Base-by-base conservation (phyloP, 2,113 vertebrate species). In the Corydoras maculifer region DNA sequence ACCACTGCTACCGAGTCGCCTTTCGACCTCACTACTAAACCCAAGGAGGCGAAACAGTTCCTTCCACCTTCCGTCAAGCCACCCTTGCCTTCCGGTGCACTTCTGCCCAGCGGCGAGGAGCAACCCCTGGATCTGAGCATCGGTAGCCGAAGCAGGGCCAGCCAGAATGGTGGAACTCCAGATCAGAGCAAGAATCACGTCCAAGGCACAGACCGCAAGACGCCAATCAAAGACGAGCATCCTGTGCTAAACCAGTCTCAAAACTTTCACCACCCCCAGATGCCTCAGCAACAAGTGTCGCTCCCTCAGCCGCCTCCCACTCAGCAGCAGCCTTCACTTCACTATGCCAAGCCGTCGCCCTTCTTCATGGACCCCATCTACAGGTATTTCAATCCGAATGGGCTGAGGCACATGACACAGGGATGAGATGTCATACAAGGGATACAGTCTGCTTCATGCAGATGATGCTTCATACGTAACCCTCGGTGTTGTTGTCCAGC, bases 311-410 rank as follows among this genome's bases (percentile, higher is more conserved):
- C 89, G 0, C 89, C 86, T 43, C 91, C 93, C 35, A 2, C 35
- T 79, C 93, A 94, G 70, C 94, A 92, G 70, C 92, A 93, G 72
- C 92, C 95, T 0, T 86, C 93, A 54, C 91, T 99, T 82, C 97
- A 99, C 86, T 98, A 98, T 0, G 96, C 97, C 84, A 98, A 98
- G 88, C 96, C 96, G 57, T 98, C 95, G 0, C 93, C 97, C 62
- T 98, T 99, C 85, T 98, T 98, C 92, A 98, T 99, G 96, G 97
- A 99, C 84, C 97, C 97, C 75, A 99, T 99, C 79, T 99, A 98
- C 95, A 99, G 97, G 97, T 99, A 98, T 90, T 93, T 90, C 89
- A 86, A 75, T 90, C 90, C 83, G 87, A 89, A 88, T 91, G 84
- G 78, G 84, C 77, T 75, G 65, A 60, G 65, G 5, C 50, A 3